Base-by-base conservation (phyloP, 2,888 invertebrate genomes). In the Catocala fraxini region DNA sequence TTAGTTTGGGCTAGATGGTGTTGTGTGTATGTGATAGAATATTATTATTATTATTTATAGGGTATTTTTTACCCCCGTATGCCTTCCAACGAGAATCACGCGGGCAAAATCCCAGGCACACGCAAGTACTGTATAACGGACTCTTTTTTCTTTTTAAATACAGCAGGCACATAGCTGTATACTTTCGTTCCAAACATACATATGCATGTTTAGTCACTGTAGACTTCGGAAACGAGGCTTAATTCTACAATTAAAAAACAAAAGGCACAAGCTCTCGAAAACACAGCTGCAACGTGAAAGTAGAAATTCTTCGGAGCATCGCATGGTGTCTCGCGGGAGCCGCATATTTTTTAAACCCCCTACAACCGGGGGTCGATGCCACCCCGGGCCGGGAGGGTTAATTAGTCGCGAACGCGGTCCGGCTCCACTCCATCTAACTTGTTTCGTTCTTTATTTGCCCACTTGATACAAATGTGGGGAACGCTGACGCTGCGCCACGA, bases 361-460 rank as follows among this genome's bases (percentile, higher is more conserved):
- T 71, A 55, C 80, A 76, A 56, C 71, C 59, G 48, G 81, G 82
- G 84, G 80, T 62, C 68, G 74, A 59, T 64, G 68, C 75, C 79
- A 79, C 79, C 77, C 80, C 80, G 71, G 61, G 56, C 71, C 72
- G 86, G 88, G 89, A 70, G 89, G 91, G 90, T 92, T 93, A 93
- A 93, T 93, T 93, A 93, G 93, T 93, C 93, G 93, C 91, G 89
- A 91, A 89, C 91, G 89, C 90, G 89, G 91, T 89, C 91, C 90
- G 84, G 88, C 89, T 87, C 88, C 88, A 88, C 91, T 92, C 92
- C 89, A 92, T 91, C 93, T 89, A 92, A 90, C 92, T 93, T 91
- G 91, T 90, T 92, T 92, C 87, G 88, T 91, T 93, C 93, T 93
- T 93, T 93, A 93, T 93, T 93, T 92, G 89, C 89, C 86, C 90